Evolutionary conservation across 23 tunicate species (phyloP).

Genomic region (Clavelina lepadiformis): DNA sequence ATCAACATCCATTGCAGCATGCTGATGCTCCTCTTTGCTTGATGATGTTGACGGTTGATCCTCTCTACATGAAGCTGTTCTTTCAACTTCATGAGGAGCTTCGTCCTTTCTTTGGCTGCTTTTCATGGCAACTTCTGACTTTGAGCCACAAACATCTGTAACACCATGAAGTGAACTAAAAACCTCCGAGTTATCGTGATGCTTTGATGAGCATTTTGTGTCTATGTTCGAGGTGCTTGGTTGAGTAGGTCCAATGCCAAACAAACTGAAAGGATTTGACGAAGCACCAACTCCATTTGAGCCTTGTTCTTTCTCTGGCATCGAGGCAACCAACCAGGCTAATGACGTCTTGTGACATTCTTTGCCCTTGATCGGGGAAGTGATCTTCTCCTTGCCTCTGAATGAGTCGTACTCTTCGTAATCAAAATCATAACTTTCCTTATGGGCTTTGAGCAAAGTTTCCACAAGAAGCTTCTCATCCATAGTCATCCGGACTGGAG

Average conservation of each 20-base stretch:
- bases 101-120: no score
- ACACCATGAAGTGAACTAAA: conserved; percentile 72
- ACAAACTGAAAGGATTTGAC: no score
- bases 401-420: conserved; percentile 67
- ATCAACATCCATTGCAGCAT: no score
- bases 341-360: neutral
- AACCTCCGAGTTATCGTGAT: conserved; percentile 31
- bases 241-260: no score
- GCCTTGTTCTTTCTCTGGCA: neutral
- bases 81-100: neutral
- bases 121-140: neutral
- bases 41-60: no score
- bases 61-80: no score
- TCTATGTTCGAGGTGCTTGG: neutral
- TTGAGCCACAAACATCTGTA: conserved; percentile 1
- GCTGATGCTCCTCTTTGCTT: no score
- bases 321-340: conserved; percentile 32
- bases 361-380: neutral
- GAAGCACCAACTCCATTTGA: no score
- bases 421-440: conserved; percentile 71
- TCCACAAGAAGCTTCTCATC: conserved; percentile 60
- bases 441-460: conserved; percentile 55
- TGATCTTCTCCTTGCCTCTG: conserved; percentile 47
- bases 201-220: neutral
- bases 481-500: conserved; percentile 32